A percentile compares a stretch with the other conserved stretches of the same genome.
These are phyloP conservation scores for Sciurus niger DNA, from an alignment of 2,113 vertebrate species.

Conservation along the genomic window DNA sequence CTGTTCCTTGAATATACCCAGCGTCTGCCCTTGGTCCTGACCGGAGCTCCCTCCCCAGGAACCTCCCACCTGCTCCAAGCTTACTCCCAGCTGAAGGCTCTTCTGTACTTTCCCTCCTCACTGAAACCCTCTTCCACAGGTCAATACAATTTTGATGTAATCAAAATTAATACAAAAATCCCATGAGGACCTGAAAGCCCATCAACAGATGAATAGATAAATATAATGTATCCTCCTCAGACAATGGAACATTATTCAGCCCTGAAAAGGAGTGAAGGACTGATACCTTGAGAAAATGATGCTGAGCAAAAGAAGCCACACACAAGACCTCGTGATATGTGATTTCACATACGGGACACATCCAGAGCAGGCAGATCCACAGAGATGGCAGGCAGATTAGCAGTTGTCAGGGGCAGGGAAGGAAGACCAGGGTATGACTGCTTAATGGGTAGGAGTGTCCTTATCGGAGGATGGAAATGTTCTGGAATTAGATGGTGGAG, in stretches of 20 bases:
- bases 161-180: neutral
- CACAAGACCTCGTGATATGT: rapidly evolving
- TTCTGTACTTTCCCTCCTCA: neutral
- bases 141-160: neutral
- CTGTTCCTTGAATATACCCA: neutral
- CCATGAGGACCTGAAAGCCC: neutral
- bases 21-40: neutral
- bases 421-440: rapidly evolving
- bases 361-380: rapidly evolving
- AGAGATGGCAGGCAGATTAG: neutral
- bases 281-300: neutral
- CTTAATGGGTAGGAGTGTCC: rapidly evolving
- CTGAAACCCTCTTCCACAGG: neutral
- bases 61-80: neutral
- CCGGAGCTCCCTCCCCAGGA: rapidly evolving
- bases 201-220: neutral
- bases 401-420: rapidly evolving
- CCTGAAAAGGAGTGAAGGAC: neutral
- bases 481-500: neutral
- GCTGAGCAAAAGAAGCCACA: neutral
- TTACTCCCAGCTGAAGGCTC: neutral
- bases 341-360: neutral
- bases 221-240: rapidly evolving
- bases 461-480: neutral
- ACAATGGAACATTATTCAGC: neutral